Evolutionary conservation across 1,140 invertebrate species (phyloP).

Genomic region (Plodia interpunctella): DNA sequence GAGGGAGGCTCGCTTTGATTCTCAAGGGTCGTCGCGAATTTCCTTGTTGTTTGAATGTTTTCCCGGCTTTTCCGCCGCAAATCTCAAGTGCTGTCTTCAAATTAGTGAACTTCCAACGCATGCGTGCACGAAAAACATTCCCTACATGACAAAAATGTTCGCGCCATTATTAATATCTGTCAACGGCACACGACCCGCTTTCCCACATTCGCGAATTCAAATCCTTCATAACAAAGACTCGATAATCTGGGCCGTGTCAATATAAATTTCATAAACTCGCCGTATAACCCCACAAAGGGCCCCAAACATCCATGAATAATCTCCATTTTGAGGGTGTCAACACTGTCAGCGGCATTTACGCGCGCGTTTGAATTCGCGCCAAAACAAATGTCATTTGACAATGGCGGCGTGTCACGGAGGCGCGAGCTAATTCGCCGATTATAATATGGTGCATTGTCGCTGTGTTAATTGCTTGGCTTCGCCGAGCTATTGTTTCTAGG

Average conservation of each 20-base stretch:
- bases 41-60: constrained; percentile 49
- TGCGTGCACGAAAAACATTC: constrained; percentile 11
- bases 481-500: constrained; percentile 10
- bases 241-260: constrained; percentile 71
- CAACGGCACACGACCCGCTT: constrained; percentile 77
- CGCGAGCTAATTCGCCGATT: constrained; percentile 45
- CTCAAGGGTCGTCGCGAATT: constrained; percentile 35
- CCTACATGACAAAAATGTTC: not conserved
- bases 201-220: constrained; percentile 69
- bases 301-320: constrained; percentile 74
- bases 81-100: constrained; percentile 54
- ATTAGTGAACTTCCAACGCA: constrained; percentile 33
- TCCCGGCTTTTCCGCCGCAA: not conserved
- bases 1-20: constrained; percentile 51
- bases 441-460: constrained; percentile 52
- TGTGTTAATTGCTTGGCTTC: constrained; percentile 46
- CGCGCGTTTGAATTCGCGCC: constrained; percentile 51
- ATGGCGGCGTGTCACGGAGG: constrained; percentile 37
- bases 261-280: constrained; percentile 74
- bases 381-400: constrained; percentile 68
- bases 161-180: constrained; percentile 66
- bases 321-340: constrained; percentile 73
- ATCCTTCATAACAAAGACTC: constrained; percentile 66
- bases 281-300: constrained; percentile 60
- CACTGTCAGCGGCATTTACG: constrained; percentile 71